Evolutionary conservation across 2,797 vertebrate species (phyloP).

Genomic region (Rhinogobio ventralis): DNA sequence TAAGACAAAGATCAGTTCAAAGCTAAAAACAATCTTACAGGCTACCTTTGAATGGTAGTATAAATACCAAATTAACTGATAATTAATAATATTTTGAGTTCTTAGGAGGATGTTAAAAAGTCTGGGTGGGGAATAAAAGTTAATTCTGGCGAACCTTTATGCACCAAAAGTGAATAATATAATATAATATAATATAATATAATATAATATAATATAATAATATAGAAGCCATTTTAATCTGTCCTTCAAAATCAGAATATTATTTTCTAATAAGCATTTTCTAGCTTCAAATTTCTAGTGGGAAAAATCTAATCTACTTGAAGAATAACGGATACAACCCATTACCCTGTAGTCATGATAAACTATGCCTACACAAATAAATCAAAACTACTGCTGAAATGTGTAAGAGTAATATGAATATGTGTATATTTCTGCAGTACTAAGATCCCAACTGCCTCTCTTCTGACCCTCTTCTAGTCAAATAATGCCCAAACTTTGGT

Average conservation of each 20-base stretch:
- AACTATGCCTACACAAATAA: neutral
- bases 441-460: neutral
- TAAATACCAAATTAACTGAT: neutral
- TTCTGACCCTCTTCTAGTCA: neutral
- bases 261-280: neutral
- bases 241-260: neutral
- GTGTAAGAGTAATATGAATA: neutral
- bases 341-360: neutral
- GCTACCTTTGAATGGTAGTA: neutral
- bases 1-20: neutral
- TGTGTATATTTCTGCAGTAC: neutral
- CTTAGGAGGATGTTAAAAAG: neutral
- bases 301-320: neutral
- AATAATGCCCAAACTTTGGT: slow-evolving; percentile 14
- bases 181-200: neutral
- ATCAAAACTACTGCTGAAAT: neutral
- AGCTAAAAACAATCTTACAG: too few relatives aligned
- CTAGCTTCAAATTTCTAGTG: neutral
- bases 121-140: neutral
- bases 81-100: neutral
- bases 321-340: too few relatives aligned
- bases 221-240: neutral
- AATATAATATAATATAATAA: neutral
- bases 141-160: neutral
- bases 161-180: neutral